Evolutionary conservation across 2,888 invertebrate species (phyloP).

Genomic region (Cerceris rybyensis): DNA sequence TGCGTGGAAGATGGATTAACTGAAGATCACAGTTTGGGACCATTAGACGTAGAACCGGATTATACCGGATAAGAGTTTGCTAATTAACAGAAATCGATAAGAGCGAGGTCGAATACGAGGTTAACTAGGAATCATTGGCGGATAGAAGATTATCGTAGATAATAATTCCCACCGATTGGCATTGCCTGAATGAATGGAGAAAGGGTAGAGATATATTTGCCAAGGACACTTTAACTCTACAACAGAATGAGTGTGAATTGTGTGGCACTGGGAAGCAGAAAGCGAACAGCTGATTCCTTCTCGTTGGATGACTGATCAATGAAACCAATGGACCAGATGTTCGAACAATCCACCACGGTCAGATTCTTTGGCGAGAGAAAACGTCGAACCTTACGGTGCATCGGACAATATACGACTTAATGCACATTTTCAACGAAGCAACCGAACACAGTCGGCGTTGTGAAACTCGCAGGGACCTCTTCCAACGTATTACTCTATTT

Average conservation of each 20-base stretch:
- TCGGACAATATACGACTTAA: not conserved
- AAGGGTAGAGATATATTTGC: conserved; percentile 38
- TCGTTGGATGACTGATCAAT: conserved; percentile 56
- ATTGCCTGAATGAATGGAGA: conserved; percentile 38
- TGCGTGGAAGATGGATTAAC: too few relatives aligned
- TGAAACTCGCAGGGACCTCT: not conserved
- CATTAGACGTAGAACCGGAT: conserved; percentile 7
- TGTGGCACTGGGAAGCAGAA: conserved; percentile 15
- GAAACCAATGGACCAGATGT: conserved; percentile 44
- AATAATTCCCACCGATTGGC: conserved; percentile 10
- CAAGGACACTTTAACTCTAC: conserved; percentile 42
- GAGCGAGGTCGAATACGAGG: conserved; percentile 14
- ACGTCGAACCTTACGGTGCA: not conserved
- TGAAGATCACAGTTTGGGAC: too few relatives aligned
- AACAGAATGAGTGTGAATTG: conserved; percentile 28
- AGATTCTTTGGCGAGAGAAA: not conserved
- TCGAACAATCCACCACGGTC: not conserved
- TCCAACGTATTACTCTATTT: conserved; percentile 45
- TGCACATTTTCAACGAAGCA: not conserved
- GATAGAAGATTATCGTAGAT: conserved; percentile 24
- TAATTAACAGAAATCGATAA: conserved; percentile 36
- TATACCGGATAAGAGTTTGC: conserved; percentile 13
- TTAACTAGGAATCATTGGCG: conserved; percentile 29
- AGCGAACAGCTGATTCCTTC: conserved; percentile 56
- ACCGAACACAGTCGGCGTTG: not conserved